Base-by-base conservation (phyloP, 2,888 invertebrate species). In the Archaeoteleia sp. region DNA sequence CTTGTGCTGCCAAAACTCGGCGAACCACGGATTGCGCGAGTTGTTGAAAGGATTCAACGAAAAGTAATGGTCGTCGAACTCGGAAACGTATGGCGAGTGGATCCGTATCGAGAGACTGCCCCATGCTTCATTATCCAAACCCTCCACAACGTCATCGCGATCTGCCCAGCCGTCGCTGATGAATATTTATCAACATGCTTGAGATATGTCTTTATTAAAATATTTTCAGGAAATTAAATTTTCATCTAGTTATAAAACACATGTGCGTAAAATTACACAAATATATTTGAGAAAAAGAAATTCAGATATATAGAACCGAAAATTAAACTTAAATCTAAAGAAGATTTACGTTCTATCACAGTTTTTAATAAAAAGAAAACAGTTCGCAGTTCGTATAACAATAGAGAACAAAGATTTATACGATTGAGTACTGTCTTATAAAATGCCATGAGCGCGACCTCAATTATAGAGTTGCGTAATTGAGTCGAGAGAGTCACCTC, bases 111-210 rank as follows among this genome's bases (percentile, higher is more conserved):
- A 92, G 66, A 94, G 88, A 40, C 91, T 90, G 35, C 92, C 92
- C 76, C 88, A 88, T 1, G 93, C 93, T 72, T 90, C 89, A 35
- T 81, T 81, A 84, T 92, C 91, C 68, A 88, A 85, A 67, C 89
- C 89, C 46, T 88, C 86, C n/a, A 92, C 92, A 29, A 94, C 93
- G 83, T 94, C 93, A 62, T 87, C 86, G 40, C 92, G 87, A 82
- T 92, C 92, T 0, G 91, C 92, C 93, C 93, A 93, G 57, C 93
- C 92, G 82, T 93, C 93, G 83, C 91, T 91, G 25, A 32, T 23
- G n/a, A 42, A 42, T 23, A 43, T 35, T 10, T 32, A 32, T 32
- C 3, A 10, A n/a, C n/a, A n/a, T n/a, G n/a, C n/a, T n/a, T 27
- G 10, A 5, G 7, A 10, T 42, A 17, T 17, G 12, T 6, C 1